Conservation (phyloP, 1,140 invertebrate genomes). For the Radopholus similis region DNA sequence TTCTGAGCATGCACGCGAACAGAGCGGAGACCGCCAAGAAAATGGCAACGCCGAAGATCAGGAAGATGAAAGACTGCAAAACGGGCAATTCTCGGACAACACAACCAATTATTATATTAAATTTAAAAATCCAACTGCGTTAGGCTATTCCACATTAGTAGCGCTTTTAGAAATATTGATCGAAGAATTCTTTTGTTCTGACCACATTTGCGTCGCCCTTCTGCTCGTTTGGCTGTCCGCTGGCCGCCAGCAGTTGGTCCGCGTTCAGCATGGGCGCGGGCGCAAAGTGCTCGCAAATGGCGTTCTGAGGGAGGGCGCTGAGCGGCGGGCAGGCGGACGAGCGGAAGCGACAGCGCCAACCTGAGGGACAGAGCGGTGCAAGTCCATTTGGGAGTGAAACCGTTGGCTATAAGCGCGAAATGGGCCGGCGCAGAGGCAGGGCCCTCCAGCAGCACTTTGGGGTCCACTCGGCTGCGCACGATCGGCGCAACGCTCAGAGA, state of each 20-base stretch:
- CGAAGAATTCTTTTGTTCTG: background rate
- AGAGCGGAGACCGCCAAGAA: constrained; percentile 5
- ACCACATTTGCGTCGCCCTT: constrained; percentile 9
- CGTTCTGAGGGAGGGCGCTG: background rate
- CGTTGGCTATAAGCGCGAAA: constrained; percentile 10
- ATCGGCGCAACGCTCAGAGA: constrained; percentile 2
- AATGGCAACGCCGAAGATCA: constrained; percentile 18
- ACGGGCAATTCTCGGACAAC: background rate
- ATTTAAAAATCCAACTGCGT: background rate
- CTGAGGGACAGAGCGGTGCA: background rate
- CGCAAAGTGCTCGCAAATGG: constrained; percentile 14
- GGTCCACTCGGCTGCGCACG: background rate
- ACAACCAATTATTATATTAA: background rate
- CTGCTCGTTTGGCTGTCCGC: background rate
- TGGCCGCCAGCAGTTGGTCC: background rate
- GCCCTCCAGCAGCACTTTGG: constrained; percentile 1
- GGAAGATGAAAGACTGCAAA: constrained; percentile 7
- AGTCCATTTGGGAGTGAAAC: background rate
- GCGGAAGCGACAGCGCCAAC: constrained; percentile 14
- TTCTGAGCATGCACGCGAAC: constrained; percentile 15
- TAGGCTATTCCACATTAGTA: background rate
- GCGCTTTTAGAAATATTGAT: background rate
- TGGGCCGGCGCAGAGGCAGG: constrained; percentile 1
- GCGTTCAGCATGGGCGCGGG: background rate
- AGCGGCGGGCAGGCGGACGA: background rate